These are phyloP conservation scores for Eutolmus rufibarbis DNA, from an alignment of 2,888 invertebrate genomes.

Conservation along the genomic window DNA sequence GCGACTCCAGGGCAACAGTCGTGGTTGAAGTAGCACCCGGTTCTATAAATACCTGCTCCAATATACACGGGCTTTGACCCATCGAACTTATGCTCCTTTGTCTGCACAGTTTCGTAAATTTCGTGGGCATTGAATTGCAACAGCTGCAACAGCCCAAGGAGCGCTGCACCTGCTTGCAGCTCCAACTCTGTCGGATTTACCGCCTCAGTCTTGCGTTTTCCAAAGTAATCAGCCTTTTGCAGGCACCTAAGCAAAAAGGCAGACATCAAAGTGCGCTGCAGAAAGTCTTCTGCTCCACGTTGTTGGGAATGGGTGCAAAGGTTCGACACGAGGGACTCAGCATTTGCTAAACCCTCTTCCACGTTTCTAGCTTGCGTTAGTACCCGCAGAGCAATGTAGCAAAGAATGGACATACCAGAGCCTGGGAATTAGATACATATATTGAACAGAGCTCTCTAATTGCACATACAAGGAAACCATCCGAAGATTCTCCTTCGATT, in stretches of 20 bases:
- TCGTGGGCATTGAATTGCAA: slow-evolving; percentile 89
- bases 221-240: slow-evolving; percentile 73
- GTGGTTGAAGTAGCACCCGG: slow-evolving; percentile 82
- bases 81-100: slow-evolving; percentile 63
- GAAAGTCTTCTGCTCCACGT: slow-evolving; percentile 72
- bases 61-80: slow-evolving; percentile 57
- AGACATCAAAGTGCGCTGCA: slow-evolving; percentile 80
- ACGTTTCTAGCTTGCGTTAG: slow-evolving; percentile 72
- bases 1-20: slow-evolving; percentile 81
- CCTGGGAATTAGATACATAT: slow-evolving; percentile 55
- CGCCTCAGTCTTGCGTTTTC: slow-evolving; percentile 60
- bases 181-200: slow-evolving; percentile 66
- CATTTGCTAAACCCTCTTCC: slow-evolving; percentile 58
- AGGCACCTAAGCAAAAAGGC: slow-evolving; percentile 76
- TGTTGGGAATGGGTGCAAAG: slow-evolving; percentile 72
- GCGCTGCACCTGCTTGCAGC: slow-evolving; percentile 69
- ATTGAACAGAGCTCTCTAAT: background rate
- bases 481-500: no score
- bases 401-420: slow-evolving; percentile 82
- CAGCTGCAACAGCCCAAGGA: slow-evolving; percentile 76
- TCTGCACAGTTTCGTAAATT: slow-evolving; percentile 73
- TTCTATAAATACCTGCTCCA: slow-evolving; percentile 76
- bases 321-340: slow-evolving; percentile 67
- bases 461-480: background rate
- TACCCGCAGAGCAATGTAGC: slow-evolving; percentile 77